Conservation (phyloP, 2,888 invertebrate genomes). For the Rhagonycha lutea region DNA sequence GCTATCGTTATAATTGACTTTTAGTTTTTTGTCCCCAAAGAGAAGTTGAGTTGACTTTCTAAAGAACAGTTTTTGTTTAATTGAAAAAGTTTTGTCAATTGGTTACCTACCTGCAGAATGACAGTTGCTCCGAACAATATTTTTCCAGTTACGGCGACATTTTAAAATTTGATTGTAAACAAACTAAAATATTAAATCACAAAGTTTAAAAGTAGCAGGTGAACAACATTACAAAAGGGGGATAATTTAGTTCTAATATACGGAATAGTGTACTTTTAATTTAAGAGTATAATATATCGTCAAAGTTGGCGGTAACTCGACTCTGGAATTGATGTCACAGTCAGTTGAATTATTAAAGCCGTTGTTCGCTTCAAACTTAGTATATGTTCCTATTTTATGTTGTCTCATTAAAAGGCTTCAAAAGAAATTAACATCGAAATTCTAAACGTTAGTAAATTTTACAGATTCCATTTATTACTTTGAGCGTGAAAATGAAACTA, state of each 20-base stretch:
- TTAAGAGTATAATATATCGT: slow-evolving; percentile 23
- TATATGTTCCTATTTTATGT: slow-evolving; percentile 7
- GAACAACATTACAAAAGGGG: slow-evolving; percentile 12
- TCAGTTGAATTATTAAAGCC: slow-evolving; percentile 26
- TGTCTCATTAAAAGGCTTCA: slow-evolving; percentile 9
- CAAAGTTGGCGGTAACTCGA: slow-evolving; percentile 22
- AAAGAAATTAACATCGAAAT: not conserved
- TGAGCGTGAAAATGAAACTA: not conserved
- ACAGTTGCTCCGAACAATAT: not conserved
- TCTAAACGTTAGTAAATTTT: not conserved
- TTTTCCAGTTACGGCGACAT: not conserved
- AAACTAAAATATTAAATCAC: slow-evolving; percentile 16
- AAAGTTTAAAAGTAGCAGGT: slow-evolving; percentile 23
- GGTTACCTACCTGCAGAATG: not conserved
- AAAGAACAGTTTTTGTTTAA: not conserved
- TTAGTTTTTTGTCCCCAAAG: not conserved
- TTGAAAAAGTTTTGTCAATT: not conserved
- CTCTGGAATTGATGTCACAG: slow-evolving; percentile 27
- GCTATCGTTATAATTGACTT: not conserved
- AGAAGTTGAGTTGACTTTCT: not conserved
- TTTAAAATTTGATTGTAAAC: not conserved
- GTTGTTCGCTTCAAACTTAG: slow-evolving; percentile 8
- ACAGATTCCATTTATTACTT: not conserved
- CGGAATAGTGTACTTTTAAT: slow-evolving; percentile 2
- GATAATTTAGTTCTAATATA: slow-evolving; percentile 28